These are phyloP conservation scores for Bombus ignitus DNA, from an alignment of 1,140 invertebrate genomes.

Conservation along the genomic window DNA sequence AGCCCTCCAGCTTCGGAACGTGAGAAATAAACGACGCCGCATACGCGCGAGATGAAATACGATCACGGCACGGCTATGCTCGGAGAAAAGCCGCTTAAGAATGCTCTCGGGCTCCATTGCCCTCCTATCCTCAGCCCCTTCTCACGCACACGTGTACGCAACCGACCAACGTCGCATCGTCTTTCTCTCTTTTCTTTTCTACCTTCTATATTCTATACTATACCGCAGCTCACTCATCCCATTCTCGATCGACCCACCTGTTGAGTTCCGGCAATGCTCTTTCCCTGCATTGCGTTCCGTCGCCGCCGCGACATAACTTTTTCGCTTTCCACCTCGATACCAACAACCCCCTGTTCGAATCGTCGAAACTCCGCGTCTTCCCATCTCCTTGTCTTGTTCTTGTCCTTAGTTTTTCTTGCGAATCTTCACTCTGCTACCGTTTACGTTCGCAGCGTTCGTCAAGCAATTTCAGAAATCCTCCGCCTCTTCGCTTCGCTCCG, in stretches of 20 bases:
- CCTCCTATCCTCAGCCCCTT: not conserved
- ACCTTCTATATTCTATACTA: not conserved
- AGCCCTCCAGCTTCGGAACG: slow-evolving; percentile 60
- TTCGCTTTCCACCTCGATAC: slow-evolving; percentile 4
- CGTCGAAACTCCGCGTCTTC: not conserved
- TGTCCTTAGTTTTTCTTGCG: not conserved
- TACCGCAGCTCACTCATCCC: not conserved
- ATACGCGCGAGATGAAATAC: slow-evolving; percentile 62
- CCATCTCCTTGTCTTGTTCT: not conserved
- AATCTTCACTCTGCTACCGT: not conserved
- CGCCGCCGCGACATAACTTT: slow-evolving; percentile 1
- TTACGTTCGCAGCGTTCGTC: not conserved
- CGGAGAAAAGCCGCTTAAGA: slow-evolving; percentile 64
- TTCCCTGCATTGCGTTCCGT: not conserved
- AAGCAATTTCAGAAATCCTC: not conserved
- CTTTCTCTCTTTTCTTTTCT: not conserved
- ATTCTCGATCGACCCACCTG: slow-evolving; percentile 63
- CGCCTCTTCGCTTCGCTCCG: too few relatives aligned
- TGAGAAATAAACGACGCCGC: slow-evolving; percentile 62
- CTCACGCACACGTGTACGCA: not conserved
- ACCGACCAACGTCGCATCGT: not conserved
- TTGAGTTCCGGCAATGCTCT: slow-evolving; percentile 49
- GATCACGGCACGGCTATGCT: slow-evolving; percentile 52
- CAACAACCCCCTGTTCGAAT: not conserved
- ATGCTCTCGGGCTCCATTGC: slow-evolving; percentile 7